Evolutionary conservation across 1,140 invertebrate species (phyloP), one percentile per base, ranked within the genome.

Genomic region (Orchesella cincta): DNA sequence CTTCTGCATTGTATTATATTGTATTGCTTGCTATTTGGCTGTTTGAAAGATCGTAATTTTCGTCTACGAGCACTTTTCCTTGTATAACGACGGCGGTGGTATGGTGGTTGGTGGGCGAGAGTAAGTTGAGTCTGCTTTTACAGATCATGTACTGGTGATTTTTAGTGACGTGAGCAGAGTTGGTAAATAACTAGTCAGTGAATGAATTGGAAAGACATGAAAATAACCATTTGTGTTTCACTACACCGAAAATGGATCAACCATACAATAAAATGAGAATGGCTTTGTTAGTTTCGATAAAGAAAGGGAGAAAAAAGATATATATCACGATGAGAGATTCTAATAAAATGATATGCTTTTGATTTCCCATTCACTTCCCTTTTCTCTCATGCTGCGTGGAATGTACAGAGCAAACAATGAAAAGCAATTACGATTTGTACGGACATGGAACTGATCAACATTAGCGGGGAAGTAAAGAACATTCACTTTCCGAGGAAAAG

Each of bases 131-230:
- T n/a, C n/a, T n/a, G n/a, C n/a, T n/a, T n/a, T n/a, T 57, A 26
- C 52, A 57, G 23, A 57, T 57, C 23, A 57, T 57, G 23, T 26
- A 57, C 23, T 18, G 8, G 52, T 14, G 14, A 26, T 5, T 57
- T 57, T 57, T 57, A 26, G 3, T 57, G 52, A 57, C 52, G 52
- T 57, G 52, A 57, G 52, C 52, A 26, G 52, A 57, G 23, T 18
- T 14, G 23, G 52, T 57, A 57, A 57, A 23, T 57, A 57, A 8
- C 29, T n/a, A 57, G 54, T 57, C 54, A 57, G 28, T 5, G 31
- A 67, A 67, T 67, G 62, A 67, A 67, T 67, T 67, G 62, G 62
- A 31, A 46, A 46, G 8, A 67, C 62, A 67, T 46, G 31, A 67
- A 31, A 31, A 33, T 31, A 67, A 14, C 29, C 8, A 31, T 67